Percentiles rank a stretch among this genome's conserved stretches.
Conservation (phyloP, 1,140 invertebrate genomes). For the Muscidifurax raptorellus region DNA sequence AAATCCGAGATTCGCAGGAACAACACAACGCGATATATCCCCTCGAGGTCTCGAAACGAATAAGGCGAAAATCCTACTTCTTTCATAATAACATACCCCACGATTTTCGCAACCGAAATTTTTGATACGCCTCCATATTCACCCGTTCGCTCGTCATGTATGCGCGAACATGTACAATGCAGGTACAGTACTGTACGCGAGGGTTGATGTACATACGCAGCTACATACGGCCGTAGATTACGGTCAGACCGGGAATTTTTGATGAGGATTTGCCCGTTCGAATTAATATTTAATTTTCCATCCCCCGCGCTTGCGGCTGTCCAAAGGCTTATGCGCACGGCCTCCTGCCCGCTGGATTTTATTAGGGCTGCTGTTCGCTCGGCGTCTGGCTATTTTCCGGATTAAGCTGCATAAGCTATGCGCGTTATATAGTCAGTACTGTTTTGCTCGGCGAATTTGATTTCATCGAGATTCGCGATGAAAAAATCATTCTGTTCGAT, state of each 20-base stretch:
- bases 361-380: constrained; percentile 49
- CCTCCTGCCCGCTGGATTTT: constrained; percentile 55
- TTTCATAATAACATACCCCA: neutral
- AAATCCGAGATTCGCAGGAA: constrained; percentile 64
- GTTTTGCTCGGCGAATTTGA: no score
- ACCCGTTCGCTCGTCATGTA: neutral
- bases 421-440: no score
- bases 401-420: constrained; percentile 9
- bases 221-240: no score
- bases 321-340: constrained; percentile 56
- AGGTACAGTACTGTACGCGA: neutral
- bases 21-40: constrained; percentile 36
- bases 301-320: constrained; percentile 61
- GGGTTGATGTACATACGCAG: constrained; percentile 45
- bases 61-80: constrained; percentile 50
- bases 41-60: constrained; percentile 22
- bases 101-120: constrained; percentile 18
- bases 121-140: neutral
- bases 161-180: neutral
- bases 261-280: constrained; percentile 62
- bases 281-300: constrained; percentile 73
- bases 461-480: no score
- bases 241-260: constrained; percentile 50
- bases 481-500: no score
- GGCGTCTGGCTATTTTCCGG: constrained; percentile 22